phyloP scores from a whole-genome alignment of 2,113 vertebrate genomes.

The Phocoena phocoena region DNA sequence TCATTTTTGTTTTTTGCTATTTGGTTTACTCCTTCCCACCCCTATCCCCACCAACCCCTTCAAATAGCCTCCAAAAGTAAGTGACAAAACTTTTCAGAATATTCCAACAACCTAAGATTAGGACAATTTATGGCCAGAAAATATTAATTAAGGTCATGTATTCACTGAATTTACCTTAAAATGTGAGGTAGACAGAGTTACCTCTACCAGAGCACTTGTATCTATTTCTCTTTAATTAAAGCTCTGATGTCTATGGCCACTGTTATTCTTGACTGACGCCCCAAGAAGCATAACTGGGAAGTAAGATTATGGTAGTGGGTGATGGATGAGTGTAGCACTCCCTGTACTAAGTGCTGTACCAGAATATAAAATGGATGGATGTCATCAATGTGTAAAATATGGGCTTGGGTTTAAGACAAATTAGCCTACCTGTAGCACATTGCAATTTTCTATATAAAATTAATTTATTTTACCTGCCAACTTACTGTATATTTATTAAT shows the following conservation, averaged over 20 bases:
- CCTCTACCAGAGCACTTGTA: constrained; percentile 63
- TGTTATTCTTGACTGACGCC: constrained; percentile 73
- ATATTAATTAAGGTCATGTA: constrained; percentile 79
- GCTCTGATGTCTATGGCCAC: constrained; percentile 67
- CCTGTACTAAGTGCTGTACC: constrained; percentile 63
- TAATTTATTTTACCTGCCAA: constrained; percentile 73
- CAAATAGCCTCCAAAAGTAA: neutral
- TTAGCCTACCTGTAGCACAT: constrained; percentile 71
- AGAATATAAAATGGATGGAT: constrained; percentile 81
- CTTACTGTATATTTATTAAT: constrained; percentile 74
- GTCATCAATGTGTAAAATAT: constrained; percentile 80
- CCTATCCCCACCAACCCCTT: fast-evolving
- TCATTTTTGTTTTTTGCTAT: neutral
- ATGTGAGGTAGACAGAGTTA: constrained; percentile 79
- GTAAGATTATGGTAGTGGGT: constrained; percentile 73
- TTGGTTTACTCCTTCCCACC: neutral
- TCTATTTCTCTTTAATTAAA: constrained; percentile 79
- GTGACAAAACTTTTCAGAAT: neutral
- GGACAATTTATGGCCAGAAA: constrained; percentile 61
- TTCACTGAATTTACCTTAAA: constrained; percentile 77
- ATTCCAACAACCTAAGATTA: neutral
- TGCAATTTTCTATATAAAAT: constrained; percentile 73
- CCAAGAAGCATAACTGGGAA: constrained; percentile 74
- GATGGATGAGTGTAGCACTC: constrained; percentile 76
- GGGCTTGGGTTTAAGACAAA: constrained; percentile 77